These are phyloP conservation scores for Pollenia labialis DNA, from an alignment of 2,888 invertebrate genomes.

Conservation along the genomic window DNA sequence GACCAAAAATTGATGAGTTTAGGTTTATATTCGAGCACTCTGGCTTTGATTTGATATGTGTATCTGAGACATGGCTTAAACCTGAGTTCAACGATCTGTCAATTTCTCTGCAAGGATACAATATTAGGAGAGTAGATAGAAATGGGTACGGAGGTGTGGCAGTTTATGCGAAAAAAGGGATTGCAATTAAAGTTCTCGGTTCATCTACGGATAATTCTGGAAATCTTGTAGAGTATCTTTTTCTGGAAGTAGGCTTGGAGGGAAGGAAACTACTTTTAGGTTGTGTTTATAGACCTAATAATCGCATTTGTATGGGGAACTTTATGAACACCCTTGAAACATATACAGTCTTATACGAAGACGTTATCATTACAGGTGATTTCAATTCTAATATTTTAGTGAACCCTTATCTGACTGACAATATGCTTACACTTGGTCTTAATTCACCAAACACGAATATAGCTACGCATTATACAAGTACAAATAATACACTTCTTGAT, in stretches of 20 bases:
- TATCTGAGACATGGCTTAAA: background rate
- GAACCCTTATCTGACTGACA: no score
- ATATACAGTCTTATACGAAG: background rate
- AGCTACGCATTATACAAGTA: no score
- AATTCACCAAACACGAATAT: no score
- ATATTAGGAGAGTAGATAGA: background rate
- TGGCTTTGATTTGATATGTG: background rate
- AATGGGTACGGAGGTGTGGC: background rate
- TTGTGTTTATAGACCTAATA: background rate
- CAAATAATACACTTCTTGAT: background rate
- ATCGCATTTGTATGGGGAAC: background rate
- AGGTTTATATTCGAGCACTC: background rate
- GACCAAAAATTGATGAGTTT: background rate
- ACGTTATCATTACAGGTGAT: background rate
- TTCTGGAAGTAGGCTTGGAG: background rate
- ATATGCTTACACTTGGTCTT: no score
- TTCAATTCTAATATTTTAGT: background rate
- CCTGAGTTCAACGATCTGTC: background rate
- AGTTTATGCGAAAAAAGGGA: background rate
- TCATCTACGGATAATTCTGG: background rate
- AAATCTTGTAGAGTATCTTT: background rate
- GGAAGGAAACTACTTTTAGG: background rate
- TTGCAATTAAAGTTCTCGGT: background rate
- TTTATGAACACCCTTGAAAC: background rate
- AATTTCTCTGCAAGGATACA: constrained; percentile 1